Evolutionary conservation across 2,888 invertebrate species (phyloP).

Genomic region (Papilio protenor): DNA sequence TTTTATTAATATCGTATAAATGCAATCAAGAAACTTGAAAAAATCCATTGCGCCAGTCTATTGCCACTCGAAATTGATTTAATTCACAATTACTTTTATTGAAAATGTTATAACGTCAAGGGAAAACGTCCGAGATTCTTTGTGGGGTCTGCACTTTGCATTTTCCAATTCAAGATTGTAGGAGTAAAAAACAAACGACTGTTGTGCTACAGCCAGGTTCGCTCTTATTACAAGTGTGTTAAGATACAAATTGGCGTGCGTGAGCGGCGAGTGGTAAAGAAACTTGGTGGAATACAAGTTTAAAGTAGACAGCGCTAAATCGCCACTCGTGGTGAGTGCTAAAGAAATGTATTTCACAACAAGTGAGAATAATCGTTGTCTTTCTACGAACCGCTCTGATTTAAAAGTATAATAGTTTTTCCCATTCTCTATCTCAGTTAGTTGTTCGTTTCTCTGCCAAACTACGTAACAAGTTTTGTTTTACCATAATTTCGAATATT

Average conservation of each 20-base stretch:
- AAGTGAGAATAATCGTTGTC: slow-evolving; percentile 80
- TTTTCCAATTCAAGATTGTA: slow-evolving; percentile 65
- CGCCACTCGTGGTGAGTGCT: slow-evolving; percentile 76
- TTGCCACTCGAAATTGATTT: slow-evolving; percentile 31
- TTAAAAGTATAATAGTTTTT: slow-evolving; percentile 64
- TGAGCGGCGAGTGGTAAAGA: slow-evolving; percentile 50
- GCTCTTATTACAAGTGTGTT: slow-evolving; percentile 55
- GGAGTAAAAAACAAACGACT: slow-evolving; percentile 53
- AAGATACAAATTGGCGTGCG: slow-evolving; percentile 66
- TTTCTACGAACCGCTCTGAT: slow-evolving; percentile 59
- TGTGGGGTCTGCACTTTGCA: slow-evolving; percentile 69
- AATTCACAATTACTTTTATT: slow-evolving; percentile 52
- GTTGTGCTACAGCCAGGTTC: slow-evolving; percentile 46
- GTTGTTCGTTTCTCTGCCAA: slow-evolving; percentile 35
- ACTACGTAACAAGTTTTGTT: slow-evolving; percentile 28
- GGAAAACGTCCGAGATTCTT: slow-evolving; percentile 65
- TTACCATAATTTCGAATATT: slow-evolving; percentile 2
- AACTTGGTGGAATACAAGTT: slow-evolving; percentile 56
- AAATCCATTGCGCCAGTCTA: background rate
- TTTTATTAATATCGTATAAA: too few species aligned
- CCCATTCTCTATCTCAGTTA: slow-evolving; percentile 41
- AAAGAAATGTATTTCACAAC: slow-evolving; percentile 79
- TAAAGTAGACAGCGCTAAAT: slow-evolving; percentile 75
- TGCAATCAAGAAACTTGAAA: background rate
- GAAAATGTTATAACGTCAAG: slow-evolving; percentile 60